A percentile compares a stretch with the other conserved stretches of the same genome.
Conservation (phyloP, 2,113 vertebrate genomes). For the Pseudonaja textilis region DNA sequence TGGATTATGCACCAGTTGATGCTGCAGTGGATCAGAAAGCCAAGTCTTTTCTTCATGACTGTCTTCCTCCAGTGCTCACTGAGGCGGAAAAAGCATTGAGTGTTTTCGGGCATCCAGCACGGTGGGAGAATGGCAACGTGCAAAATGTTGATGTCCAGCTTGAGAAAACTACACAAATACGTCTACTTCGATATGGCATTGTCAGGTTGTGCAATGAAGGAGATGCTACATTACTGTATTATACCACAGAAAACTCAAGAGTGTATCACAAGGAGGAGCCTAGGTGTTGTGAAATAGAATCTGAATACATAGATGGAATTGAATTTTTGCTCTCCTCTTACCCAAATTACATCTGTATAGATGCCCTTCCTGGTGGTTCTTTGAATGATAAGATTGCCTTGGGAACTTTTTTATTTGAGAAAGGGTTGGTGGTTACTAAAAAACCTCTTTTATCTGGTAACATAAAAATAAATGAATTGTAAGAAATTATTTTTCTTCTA, state of each 20-base stretch:
- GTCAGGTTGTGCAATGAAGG: conserved; percentile 88
- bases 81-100: conserved; percentile 79
- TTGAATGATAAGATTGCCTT: conserved; percentile 78
- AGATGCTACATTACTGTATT: conserved; percentile 79
- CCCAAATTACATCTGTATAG: conserved; percentile 80
- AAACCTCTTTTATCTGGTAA: conserved; percentile 62
- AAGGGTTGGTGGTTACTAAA: conserved; percentile 75
- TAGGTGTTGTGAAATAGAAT: conserved; percentile 85
- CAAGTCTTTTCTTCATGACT: conserved; percentile 88
- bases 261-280: conserved; percentile 91
- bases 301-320: conserved; percentile 82
- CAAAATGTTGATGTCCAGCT: conserved; percentile 67
- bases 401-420: conserved; percentile 74
- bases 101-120: conserved; percentile 78
- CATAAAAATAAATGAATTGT: conserved; percentile 48
- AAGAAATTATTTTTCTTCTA: not conserved
- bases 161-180: conserved; percentile 78
- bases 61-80: conserved; percentile 84
- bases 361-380: conserved; percentile 79
- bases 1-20: conserved; percentile 83
- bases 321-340: conserved; percentile 92
- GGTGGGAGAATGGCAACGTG: conserved; percentile 77
- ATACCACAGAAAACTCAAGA: conserved; percentile 89
- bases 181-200: conserved; percentile 80
- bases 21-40: conserved; percentile 94